These are phyloP conservation scores for Scaptomyza reducta DNA, from an alignment of 2,888 invertebrate species.

Conservation along the genomic window DNA sequence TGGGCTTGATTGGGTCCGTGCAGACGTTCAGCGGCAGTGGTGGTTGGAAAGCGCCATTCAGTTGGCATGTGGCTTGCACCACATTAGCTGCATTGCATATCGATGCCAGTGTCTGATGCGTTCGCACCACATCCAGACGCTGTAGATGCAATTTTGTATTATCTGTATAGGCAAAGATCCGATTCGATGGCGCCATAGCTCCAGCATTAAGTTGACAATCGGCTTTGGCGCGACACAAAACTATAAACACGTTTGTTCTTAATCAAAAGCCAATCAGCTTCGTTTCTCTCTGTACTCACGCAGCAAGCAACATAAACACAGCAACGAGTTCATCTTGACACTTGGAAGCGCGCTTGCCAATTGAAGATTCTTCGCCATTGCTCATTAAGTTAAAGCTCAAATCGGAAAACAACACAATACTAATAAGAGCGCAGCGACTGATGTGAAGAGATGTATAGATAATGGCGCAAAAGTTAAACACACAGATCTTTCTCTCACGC, in stretches of 20 bases:
- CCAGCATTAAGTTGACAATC: constrained; percentile 28
- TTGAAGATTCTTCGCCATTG: constrained; percentile 14
- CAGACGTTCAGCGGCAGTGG: constrained; percentile 19
- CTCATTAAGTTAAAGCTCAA: constrained; percentile 6
- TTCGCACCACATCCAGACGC: constrained; percentile 29
- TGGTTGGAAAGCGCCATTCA: constrained; percentile 11
- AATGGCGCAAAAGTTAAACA: not conserved
- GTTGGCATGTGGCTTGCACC: constrained; percentile 19
- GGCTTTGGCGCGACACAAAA: constrained; percentile 20
- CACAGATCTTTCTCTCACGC: not conserved
- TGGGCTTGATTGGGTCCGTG: not conserved
- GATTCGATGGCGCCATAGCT: constrained; percentile 27
- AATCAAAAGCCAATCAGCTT: constrained; percentile 2
- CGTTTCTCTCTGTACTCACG: constrained; percentile 11
- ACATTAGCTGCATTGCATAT: constrained; percentile 29
- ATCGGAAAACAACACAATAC: not conserved
- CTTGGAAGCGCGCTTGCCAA: constrained; percentile 4
- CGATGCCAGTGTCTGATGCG: constrained; percentile 16
- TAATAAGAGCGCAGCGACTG: not conserved
- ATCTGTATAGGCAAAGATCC: constrained; percentile 32
- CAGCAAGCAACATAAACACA: not conserved
- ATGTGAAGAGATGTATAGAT: not conserved
- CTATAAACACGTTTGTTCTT: constrained; percentile 16
- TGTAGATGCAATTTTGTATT: constrained; percentile 2
- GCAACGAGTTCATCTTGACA: constrained; percentile 29